Evolutionary conservation across 2,888 invertebrate genomes (phyloP), one percentile per base, ranked within the genome.

Genomic region (Lasioglossum morio): DNA sequence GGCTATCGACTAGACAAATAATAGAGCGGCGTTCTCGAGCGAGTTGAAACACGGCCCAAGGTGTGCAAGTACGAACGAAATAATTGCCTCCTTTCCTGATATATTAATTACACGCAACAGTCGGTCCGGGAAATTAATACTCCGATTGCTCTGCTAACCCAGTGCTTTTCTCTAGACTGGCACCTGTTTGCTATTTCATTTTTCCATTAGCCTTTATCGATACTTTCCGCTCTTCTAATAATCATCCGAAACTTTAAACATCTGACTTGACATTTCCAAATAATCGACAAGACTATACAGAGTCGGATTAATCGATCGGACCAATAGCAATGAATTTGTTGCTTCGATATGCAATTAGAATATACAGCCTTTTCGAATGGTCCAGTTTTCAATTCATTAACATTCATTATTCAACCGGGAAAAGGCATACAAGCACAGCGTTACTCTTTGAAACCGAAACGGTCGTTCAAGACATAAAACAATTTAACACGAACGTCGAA

Each of bases 101-200:
- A 88, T 92, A 92, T 92, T 93, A 92, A 93, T 93, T 93, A 89
- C 87, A 88, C 87, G 87, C 90, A 91, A 92, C 91, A 88, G 87
- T 89, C 90, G 88, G 87, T 82, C 87, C 83, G 88, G 89, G 91
- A 93, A 93, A 93, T 93, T 91, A 90, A 91, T 92, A 91, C 86
- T 88, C 81, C 74, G 30, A 72, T 75, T 72, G 78, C 37, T 72
- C 74, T 23, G 14, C 30, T 43, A 23, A n/a, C 77, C 70, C 16
- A 30, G 14, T 48, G 16, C 23, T 60, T 40, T 37, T 72, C 48
- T 40, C 60, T 4, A 69, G 34, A 48, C 16, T 43, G 79, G 63
- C 86, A 87, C 87, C 88, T 87, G 90, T 90, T 72, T 87, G 27
- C 83, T 79, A 12, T 4, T 23, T 14, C 66, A 60, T 63, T 43